Base-by-base conservation (phyloP, 2,888 invertebrate genomes). In the Heliconius erato region DNA sequence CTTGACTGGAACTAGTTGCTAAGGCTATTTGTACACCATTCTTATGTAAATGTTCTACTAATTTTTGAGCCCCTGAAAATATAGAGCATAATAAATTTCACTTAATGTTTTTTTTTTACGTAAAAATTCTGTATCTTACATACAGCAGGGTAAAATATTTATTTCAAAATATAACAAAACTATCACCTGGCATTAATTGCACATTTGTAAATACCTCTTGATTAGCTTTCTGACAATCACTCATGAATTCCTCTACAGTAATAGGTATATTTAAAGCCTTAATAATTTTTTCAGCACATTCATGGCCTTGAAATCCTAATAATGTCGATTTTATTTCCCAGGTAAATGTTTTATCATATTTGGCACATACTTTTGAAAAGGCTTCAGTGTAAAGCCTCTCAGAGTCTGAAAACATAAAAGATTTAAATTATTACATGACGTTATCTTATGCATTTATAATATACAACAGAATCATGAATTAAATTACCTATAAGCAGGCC, bases 1-100 rank as follows among this genome's bases (percentile, higher is more conserved):
- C 97, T 85, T 96, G 93, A 59, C 97, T 96, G 1, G 98, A 98
- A 83, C 99, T 98, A 0, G 99, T 99, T 4, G 99, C 99, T 83
- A 99, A 95, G 12, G 98, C 98, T 79, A 99, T 97, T 0, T 98
- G 98, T 68, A 99, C 95, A 14, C 97, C 97, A 80, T 97, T 95
- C 1, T 94, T 94, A 87, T 97, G 95, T 68, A 99, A 94, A 92
- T 99, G 98, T 80, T 96, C 94, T 3, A 99, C 96, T 82, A 99
- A 93, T 86, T 96, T 96, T 89, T 97, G 97, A 54, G 98, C 98
- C 74, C 99, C 98, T 98, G 90, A 44, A 95, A 94, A 44, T 26
- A 65, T 28, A 26, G n/a, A n/a, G 63, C 59, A 9, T 11, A 3
- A 23, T 63, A 63, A n/a, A n/a, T 63, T 63, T 59, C 0, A n/a